Base-by-base conservation (phyloP, 2,113 vertebrate species). In the Clinocottus analis region DNA sequence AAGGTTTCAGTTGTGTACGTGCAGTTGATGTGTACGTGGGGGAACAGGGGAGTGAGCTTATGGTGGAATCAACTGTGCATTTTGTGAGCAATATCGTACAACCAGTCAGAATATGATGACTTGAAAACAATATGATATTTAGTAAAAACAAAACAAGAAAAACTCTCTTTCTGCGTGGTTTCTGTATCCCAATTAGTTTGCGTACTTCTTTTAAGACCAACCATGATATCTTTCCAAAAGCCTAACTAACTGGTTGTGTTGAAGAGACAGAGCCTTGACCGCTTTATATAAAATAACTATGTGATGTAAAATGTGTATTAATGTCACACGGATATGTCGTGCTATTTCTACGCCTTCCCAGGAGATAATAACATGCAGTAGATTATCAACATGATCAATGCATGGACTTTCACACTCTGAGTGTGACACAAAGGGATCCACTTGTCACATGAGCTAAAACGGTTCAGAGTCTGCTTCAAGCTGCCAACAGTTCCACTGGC, bases 401-500 rank as follows among this genome's bases (percentile, higher is more conserved):
- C 41, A 49, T 25, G 64, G 23, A 35, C 60, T 63, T 67, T 43
- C 17, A 63, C 39, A 31, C 9, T 47, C 12, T 29, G 23, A 49
- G 19, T 49, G 67, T 19, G 68, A 58, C 12, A 43, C 17, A 64
- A 70, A 63, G 59, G 25, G 23, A 62, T 78, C 47, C 69, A 45
- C 61, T 77, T 68, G 65, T 63, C 23, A 35, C 27, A 51, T 27
- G 12, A 63, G 39, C 37, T 39, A 33, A 35, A 81, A 53, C 21
- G 23, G 29, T 55, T 31, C n/a, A 45, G 31, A 10, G 51, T 56
- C 25, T 62, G 77, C 81, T 71, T 66, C 60, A 63, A 39, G 31
- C 55, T 70, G 64, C 75, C 72, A 82, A 74, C 68, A 61, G 27
- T 61, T 66, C 31, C 43, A 16, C 58, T 83, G 76, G 59, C 79